Base-by-base conservation (phyloP, 2,888 invertebrate genomes). In the Pherbina coryleti region DNA sequence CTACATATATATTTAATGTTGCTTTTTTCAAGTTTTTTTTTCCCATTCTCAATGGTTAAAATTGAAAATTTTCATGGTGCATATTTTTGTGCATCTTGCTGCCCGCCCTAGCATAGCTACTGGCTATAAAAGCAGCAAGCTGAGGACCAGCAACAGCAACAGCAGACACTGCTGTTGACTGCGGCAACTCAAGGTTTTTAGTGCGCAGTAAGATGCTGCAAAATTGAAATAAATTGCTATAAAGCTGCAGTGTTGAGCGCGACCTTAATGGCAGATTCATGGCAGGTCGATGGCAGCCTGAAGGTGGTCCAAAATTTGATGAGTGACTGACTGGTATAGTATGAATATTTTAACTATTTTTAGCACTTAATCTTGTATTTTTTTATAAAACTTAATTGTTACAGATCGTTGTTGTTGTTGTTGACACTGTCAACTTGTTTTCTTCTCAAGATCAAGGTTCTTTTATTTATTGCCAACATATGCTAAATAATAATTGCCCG, bases 101-200 rank as follows among this genome's bases (percentile, higher is more conserved):
- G 64, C 9, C 55, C 75, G 34, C 75, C 75, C 60, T 60, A n/a
- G 57, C 72, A 66, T 75, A 34, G 75, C 75, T 75, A 75, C 75
- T 55, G 67, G 75, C 75, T 53, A 55, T 19, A 73, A n/a, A 17
- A 71, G 17, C 44, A 51, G 11, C 19, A 11, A 28, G 51, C 14
- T 8, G 49, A 28, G 34, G 57, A 34, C n/a, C 34, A 55, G 49
- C 31, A 57, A 19, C 55, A 72, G 3, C 5, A 14, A 44, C 44
- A 28, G 28, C n/a, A 8, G 25, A 53, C 17, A 70, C 28, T 60
- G 62, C 22, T 73, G 73, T n/a, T 34, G 49, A 31, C 19, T 28
- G 34, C 8, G 9, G 37, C 14, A 17, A 19, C 19, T 17, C 19
- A 34, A 53, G 51, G 31, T 53, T 19, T 67, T 57, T 34, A 60